A percentile compares a stretch with the other conserved stretches of the same genome.
Evolutionary conservation across 2,797 vertebrate genomes (phyloP).

Genomic region (Lepus townsendii): DNA sequence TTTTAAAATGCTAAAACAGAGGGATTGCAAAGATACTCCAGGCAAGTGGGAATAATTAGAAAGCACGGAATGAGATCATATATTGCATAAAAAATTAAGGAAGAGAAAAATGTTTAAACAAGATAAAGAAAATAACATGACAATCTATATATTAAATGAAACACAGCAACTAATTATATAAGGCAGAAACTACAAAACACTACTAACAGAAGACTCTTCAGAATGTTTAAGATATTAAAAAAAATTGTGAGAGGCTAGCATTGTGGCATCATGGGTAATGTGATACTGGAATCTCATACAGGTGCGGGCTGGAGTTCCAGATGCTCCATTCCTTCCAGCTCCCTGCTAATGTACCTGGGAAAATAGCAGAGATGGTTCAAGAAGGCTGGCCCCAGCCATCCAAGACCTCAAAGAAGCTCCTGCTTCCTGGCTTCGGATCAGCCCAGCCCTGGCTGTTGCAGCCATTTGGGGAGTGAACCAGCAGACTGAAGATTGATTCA

Average conservation of each 20-base stretch:
- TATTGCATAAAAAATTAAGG: background rate
- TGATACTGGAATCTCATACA: too few species aligned
- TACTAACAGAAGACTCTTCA: background rate
- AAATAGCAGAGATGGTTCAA: too few species aligned
- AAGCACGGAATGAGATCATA: background rate
- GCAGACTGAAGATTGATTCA: too few species aligned
- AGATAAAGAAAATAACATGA: background rate
- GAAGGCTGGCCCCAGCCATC: too few species aligned
- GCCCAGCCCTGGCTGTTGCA: too few species aligned
- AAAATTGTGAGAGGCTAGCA: background rate
- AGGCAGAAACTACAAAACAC: background rate
- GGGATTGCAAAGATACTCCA: background rate
- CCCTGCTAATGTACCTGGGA: too few species aligned
- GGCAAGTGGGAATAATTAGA: background rate
- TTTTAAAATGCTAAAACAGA: background rate
- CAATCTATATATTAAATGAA: background rate
- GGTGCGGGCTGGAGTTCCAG: too few species aligned
- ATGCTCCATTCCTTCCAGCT: too few species aligned
- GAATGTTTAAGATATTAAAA: background rate
- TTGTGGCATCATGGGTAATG: background rate
- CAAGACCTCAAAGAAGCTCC: too few species aligned
- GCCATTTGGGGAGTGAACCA: too few species aligned
- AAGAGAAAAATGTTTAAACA: background rate
- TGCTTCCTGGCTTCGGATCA: too few species aligned
- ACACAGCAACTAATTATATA: background rate